Percentiles rank a stretch among this genome's conserved stretches.
phyloP scores from a whole-genome alignment of 1,140 invertebrate species.

The Andricus grossulariae region DNA sequence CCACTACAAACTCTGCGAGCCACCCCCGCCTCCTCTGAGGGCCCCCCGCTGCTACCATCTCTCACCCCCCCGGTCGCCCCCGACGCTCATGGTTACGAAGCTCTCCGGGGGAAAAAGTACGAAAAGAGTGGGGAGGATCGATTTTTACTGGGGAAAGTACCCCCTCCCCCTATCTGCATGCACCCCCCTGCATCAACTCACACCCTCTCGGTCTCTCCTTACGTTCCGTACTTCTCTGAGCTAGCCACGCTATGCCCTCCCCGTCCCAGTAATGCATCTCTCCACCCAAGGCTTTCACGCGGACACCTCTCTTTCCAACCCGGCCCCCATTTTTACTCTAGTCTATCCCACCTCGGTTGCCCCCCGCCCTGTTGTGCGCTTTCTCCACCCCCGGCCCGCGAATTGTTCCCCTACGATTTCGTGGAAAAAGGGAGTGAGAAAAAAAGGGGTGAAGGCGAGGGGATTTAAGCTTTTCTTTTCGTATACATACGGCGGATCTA shows the following conservation, averaged over 20 bases:
- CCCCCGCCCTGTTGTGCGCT: neutral
- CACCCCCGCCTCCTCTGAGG: conserved; percentile 47
- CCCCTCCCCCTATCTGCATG: conserved; percentile 40
- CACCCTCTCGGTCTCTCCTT: conserved; percentile 55
- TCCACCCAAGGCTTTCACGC: conserved; percentile 49
- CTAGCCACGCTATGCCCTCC: conserved; percentile 67
- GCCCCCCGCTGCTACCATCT: conserved; percentile 39
- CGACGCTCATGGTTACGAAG: conserved; percentile 50
- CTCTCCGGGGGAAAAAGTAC: conserved; percentile 73
- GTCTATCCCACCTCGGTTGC: conserved; percentile 29
- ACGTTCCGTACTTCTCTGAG: conserved; percentile 69
- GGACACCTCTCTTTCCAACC: conserved; percentile 35
- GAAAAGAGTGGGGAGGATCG: conserved; percentile 75
- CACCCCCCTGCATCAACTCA: conserved; percentile 49
- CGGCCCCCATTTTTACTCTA: conserved; percentile 11
- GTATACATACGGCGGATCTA: conserved; percentile 4
- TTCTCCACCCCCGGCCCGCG: conserved; percentile 30
- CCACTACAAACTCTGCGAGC: conserved; percentile 56
- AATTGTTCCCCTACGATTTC: conserved; percentile 39
- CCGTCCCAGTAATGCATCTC: conserved; percentile 68
- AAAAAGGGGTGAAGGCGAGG: neutral
- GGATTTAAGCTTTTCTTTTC: conserved; percentile 14
- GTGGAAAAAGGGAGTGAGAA: conserved; percentile 8
- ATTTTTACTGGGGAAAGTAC: conserved; percentile 76
- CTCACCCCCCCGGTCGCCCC: conserved; percentile 37